phyloP scores from a whole-genome alignment of 2,113 vertebrate genomes.

The Brachyhypopomus gauderio region DNA sequence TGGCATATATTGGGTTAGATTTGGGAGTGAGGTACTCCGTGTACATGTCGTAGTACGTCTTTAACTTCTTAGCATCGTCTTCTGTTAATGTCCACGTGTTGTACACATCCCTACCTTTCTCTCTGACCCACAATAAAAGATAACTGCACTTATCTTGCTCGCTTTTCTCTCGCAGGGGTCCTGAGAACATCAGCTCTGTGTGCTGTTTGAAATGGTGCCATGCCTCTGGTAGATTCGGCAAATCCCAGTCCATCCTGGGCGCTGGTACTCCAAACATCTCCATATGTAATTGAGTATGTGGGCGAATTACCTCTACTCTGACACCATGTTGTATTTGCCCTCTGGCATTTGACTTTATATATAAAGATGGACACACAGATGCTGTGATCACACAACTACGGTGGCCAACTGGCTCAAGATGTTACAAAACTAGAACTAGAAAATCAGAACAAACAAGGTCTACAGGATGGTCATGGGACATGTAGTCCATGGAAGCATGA shows the following conservation, averaged over 20 bases:
- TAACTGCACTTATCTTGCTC: constrained; percentile 43
- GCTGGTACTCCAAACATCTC: too few relatives aligned
- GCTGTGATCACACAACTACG: too few relatives aligned
- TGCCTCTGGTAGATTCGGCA: too few relatives aligned
- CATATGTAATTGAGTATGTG: too few relatives aligned
- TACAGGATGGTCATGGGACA: too few relatives aligned
- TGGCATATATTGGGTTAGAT: constrained; percentile 38
- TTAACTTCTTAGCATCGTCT: constrained; percentile 8
- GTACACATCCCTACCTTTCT: constrained; percentile 36
- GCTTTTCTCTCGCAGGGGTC: constrained; percentile 1
- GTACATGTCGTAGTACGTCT: constrained; percentile 31
- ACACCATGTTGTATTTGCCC: constrained; percentile 29
- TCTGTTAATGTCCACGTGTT: constrained; percentile 24
- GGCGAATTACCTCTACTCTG: not conserved
- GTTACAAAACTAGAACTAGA: too few relatives aligned
- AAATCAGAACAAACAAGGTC: too few relatives aligned
- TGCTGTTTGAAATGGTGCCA: constrained; percentile 25
- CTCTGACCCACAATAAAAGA: constrained; percentile 37
- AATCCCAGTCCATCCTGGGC: too few relatives aligned
- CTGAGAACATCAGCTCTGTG: constrained; percentile 32
- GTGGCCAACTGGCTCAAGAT: too few relatives aligned
- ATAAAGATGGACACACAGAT: too few relatives aligned
- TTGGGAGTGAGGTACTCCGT: constrained; percentile 7
- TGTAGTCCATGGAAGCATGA: too few relatives aligned
- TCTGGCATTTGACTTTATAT: not conserved